Evolutionary conservation across 2,888 invertebrate species (phyloP), one percentile per base, ranked within the genome.

Genomic region (Fissipunctia ypsillon): DNA sequence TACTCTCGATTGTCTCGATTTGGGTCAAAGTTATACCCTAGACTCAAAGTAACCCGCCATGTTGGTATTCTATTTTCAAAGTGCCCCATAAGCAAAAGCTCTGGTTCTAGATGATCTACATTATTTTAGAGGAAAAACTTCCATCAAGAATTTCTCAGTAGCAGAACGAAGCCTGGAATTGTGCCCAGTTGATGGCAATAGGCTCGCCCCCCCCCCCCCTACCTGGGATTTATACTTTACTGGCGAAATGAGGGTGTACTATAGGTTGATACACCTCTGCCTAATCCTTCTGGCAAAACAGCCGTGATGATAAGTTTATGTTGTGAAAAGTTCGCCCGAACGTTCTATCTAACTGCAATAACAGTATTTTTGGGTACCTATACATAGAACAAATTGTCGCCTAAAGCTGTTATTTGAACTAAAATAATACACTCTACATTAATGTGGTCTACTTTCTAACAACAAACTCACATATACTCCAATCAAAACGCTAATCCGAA

Each of bases 41-140:
- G n/a, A n/a, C n/a, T n/a, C n/a, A n/a, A n/a, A n/a, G n/a, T n/a
- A n/a, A n/a, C n/a, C n/a, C n/a, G n/a, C n/a, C n/a, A n/a, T n/a
- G n/a, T n/a, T n/a, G 35, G n/a, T 28, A 52, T 60, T 43, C 22
- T 31, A 22, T 41, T 70, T 69, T n/a, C 38, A 16, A 19, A n/a
- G 6, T 52, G 12, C 6, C 10, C 19, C 12, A 22, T 6, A 22
- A n/a, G 10, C n/a, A 57, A 50, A 38, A 45, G 19, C 16, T 31
- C 12, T 16, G 12, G 31, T 31, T 74, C 22, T 38, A 5, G 9
- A 9, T 35, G 12, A 22, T 12, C 22, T 61, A 66, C 19, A 66
- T n/a, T 35, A 25, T 57, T 73, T 57, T 28, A 31, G 6, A 45
- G 25, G 28, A 12, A 41, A 57, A 3, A 12, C 1, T 12, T 52